Base-by-base conservation (phyloP, 2,797 vertebrate species). In the Lycodopsis pacificus region DNA sequence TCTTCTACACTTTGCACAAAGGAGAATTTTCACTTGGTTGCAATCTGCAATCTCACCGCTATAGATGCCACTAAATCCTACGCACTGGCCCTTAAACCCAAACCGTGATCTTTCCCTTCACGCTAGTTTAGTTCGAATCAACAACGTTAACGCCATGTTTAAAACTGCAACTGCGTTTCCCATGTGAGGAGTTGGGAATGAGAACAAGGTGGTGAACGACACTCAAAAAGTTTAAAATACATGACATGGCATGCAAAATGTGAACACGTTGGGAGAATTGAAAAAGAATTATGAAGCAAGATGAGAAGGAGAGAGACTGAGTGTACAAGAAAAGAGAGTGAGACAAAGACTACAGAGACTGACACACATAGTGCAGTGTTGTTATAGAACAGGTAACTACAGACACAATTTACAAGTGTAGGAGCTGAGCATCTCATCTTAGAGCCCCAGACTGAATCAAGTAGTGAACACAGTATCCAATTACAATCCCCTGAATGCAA, bases 401-500 rank as follows among this genome's bases (percentile, higher is more conserved):
- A 20, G 20, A 38, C 3, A 75, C 25, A 42, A 30, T 57, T 57
- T 79, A 17, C 22, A 77, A 57, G 49, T 22, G 2, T 12, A 44
- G 20, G 6, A 30, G n/a, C n/a, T 40, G 2, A 69, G 14, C n/a
- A 25, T 63, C 67, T 77, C 46, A 63, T 54, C 42, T 58, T 12
- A 48, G 69, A 79, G 0, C 3, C 10, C 15, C 58, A 53, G 7
- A 42, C 49, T 46, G 19, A 56, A 32, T n/a, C 73, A 56, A 48
- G 2, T n/a, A 70, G 22, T 46, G 30, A 38, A 19, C 38, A 74
- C 4, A 78, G 14, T 65, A 65, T 71, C 27, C 54, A 78, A 64
- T 73, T 73, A 70, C 53, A 64, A 5, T 54, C 32, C 65, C 44
- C 17, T 67, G 22, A 62, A 62, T 51, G 42, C n/a, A 74, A 59